A percentile compares a stretch with the other conserved stretches of the same genome.
These are phyloP conservation scores for Cephalopholis sonnerati DNA, from an alignment of 2,113 vertebrate genomes.

Conservation along the genomic window DNA sequence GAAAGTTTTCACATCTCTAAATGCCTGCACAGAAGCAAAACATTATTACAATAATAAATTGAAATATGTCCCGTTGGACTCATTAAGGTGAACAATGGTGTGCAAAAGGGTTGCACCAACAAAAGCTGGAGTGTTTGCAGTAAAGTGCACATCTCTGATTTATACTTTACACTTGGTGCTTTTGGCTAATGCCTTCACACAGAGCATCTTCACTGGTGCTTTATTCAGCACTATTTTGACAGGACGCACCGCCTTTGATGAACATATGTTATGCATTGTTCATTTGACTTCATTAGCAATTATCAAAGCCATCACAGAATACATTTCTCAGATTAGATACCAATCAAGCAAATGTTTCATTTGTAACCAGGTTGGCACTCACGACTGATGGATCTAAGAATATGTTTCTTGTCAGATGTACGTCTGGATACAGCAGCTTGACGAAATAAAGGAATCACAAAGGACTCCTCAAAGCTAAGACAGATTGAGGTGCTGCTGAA, in stretches of 20 bases:
- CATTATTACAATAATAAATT: neutral
- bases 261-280: neutral
- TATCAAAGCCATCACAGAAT: neutral
- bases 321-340: neutral
- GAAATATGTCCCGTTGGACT: neutral
- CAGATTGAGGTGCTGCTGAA: neutral
- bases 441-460: constrained; percentile 15
- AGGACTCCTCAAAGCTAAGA: constrained; percentile 9
- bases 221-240: neutral
- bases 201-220: neutral
- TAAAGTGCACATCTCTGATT: neutral
- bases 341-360: neutral
- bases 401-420: neutral
- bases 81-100: neutral
- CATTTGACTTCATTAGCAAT: neutral
- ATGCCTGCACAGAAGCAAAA: neutral
- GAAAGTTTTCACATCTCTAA: neutral
- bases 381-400: neutral
- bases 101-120: neutral
- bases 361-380: neutral
- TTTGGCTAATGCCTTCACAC: neutral
- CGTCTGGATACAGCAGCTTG: neutral
- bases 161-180: neutral
- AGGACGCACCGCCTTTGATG: neutral
- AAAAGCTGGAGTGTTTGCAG: neutral